Conservation (phyloP, 2,888 invertebrate genomes). For the Melanargia galathea region DNA sequence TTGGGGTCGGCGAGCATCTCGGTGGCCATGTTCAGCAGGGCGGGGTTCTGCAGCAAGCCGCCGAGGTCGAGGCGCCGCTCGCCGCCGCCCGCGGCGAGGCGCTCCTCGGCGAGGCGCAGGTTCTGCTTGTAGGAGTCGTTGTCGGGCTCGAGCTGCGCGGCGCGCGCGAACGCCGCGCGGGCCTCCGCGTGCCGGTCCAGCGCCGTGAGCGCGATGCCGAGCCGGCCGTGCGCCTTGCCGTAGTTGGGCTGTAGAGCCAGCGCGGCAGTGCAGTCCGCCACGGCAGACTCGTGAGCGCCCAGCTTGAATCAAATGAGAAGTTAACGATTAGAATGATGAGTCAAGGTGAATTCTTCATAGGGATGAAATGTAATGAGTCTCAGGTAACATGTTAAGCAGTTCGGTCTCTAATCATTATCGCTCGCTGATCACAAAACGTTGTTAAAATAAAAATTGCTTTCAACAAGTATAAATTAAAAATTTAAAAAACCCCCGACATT, state of each 20-base stretch:
- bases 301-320: conserved; percentile 59
- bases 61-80: conserved; percentile 84
- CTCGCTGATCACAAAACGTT: too few relatives aligned
- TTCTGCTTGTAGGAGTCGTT: conserved; percentile 96
- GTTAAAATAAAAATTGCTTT: too few relatives aligned
- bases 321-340: background rate
- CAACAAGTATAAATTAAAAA: too few relatives aligned
- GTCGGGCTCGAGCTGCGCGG: conserved; percentile 94
- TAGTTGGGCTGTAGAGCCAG: conserved; percentile 94
- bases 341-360: too few relatives aligned
- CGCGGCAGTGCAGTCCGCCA: conserved; percentile 95
- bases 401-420: too few relatives aligned
- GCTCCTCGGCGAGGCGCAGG: conserved; percentile 90
- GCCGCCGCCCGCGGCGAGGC: conserved; percentile 82
- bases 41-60: conserved; percentile 89
- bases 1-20: conserved; percentile 92
- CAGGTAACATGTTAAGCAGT: too few relatives aligned
- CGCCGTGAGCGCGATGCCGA: conserved; percentile 94
- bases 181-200: conserved; percentile 92
- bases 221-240: conserved; percentile 96
- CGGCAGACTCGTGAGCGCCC: conserved; percentile 90
- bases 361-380: too few relatives aligned
- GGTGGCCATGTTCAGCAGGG: conserved; percentile 91
- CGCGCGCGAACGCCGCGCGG: conserved; percentile 92
- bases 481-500: too few relatives aligned